These are phyloP conservation scores for Anastrepha ludens DNA, from an alignment of 1,140 invertebrate species.

Conservation along the genomic window DNA sequence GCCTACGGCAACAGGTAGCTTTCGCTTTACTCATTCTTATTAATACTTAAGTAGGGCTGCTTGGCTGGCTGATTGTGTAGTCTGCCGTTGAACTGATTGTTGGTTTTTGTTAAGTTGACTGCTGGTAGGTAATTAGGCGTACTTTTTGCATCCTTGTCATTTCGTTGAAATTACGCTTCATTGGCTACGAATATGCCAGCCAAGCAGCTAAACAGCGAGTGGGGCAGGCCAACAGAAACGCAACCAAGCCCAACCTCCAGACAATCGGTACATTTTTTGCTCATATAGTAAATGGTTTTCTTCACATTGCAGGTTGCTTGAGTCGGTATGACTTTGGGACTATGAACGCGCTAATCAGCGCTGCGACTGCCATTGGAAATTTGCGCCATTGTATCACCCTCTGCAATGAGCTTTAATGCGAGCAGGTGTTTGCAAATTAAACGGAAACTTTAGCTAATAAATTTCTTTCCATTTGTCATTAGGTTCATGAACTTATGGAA, in stretches of 20 bases:
- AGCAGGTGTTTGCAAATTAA: conserved; percentile 38
- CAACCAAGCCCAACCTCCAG: no score
- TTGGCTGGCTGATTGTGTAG: not conserved
- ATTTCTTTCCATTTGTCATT: conserved; percentile 32
- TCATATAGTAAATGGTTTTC: no score
- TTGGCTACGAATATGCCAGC: not conserved
- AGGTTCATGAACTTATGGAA: not conserved
- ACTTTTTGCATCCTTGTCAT: conserved; percentile 18
- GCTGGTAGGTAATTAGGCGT: conserved; percentile 22
- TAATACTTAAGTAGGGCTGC: not conserved
- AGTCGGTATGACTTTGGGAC: not conserved
- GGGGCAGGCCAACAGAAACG: no score
- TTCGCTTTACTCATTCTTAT: not conserved
- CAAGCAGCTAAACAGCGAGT: not conserved
- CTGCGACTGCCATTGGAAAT: no score
- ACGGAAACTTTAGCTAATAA: conserved; percentile 23
- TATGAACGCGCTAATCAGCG: conserved; percentile 13
- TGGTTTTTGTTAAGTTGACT: not conserved
- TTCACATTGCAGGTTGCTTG: no score
- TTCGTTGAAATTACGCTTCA: conserved; percentile 35
- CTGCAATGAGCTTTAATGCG: conserved; percentile 27
- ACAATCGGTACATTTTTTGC: no score
- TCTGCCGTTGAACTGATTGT: not conserved
- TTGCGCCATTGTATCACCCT: not conserved
- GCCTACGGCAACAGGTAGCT: not conserved